A percentile compares a stretch with the other conserved stretches of the same genome.
Evolutionary conservation across 2,113 vertebrate species (phyloP).

Genomic region (Sapayoa aenigma): DNA sequence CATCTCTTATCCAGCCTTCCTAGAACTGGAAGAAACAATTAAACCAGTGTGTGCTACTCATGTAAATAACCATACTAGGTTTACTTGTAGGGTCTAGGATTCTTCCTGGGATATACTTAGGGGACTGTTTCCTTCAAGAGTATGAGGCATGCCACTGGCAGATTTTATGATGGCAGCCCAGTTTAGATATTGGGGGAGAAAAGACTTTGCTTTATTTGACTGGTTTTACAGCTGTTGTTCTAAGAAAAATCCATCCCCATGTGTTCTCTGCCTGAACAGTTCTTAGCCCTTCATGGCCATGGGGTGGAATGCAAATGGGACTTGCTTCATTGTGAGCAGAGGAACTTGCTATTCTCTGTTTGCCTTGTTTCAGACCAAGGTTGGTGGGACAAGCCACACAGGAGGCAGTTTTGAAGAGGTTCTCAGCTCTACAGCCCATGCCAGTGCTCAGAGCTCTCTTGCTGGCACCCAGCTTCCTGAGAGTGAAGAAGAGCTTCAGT

Average conservation of each 20-base stretch:
- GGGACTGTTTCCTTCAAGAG: not conserved
- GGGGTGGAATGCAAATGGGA: not conserved
- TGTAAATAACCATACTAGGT: not conserved
- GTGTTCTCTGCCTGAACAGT: not conserved
- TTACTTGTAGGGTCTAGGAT: not conserved
- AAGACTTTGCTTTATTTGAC: not conserved
- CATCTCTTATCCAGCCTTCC: not conserved
- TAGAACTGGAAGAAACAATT: not conserved
- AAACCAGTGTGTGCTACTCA: not conserved
- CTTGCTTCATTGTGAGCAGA: not conserved
- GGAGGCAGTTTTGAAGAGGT: constrained; percentile 96
- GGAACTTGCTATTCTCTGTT: not conserved
- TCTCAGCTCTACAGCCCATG: constrained; percentile 89
- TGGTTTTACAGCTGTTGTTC: not conserved
- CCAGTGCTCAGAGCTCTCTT: constrained; percentile 84
- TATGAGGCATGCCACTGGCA: not conserved
- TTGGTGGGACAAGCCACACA: constrained; percentile 73
- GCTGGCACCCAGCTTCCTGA: constrained; percentile 70
- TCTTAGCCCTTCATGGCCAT: not conserved
- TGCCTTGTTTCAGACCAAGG: constrained; percentile 84
- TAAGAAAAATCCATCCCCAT: not conserved
- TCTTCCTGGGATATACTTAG: not conserved
- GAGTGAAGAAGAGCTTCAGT: constrained; percentile 74
- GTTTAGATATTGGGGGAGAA: not conserved
- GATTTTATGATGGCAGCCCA: not conserved